Conservation (phyloP, 2,113 vertebrate species). For the Indicator indicator region DNA sequence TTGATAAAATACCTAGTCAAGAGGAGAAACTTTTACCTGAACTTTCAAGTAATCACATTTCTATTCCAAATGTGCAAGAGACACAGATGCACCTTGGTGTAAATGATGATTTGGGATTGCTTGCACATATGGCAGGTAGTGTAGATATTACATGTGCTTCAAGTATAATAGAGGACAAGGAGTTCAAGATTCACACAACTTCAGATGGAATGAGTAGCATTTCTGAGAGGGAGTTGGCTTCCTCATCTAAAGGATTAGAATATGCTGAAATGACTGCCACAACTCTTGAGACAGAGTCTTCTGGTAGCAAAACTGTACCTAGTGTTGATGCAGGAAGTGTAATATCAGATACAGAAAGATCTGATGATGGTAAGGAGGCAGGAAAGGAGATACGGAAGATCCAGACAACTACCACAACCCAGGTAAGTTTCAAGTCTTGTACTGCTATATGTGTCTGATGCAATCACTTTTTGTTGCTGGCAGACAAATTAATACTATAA, state of each 20-base stretch:
- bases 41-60: slow-evolving; percentile 83
- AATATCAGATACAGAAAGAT: slow-evolving; percentile 92
- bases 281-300: slow-evolving; percentile 75
- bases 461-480: background rate
- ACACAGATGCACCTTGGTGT: slow-evolving; percentile 82
- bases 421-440: slow-evolving; percentile 77
- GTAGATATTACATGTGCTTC: slow-evolving; percentile 86
- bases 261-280: slow-evolving; percentile 79
- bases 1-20: slow-evolving; percentile 81
- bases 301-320: slow-evolving; percentile 72
- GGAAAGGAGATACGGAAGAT: slow-evolving; percentile 96
- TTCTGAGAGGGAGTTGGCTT: slow-evolving; percentile 76
- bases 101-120: slow-evolving; percentile 85
- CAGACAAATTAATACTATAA: background rate
- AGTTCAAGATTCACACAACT: slow-evolving; percentile 87
- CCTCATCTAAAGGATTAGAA: slow-evolving; percentile 76
- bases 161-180: slow-evolving; percentile 85
- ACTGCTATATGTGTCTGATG: background rate
- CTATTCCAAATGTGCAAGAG: slow-evolving; percentile 82
- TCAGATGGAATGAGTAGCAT: slow-evolving; percentile 80
- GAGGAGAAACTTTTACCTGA: slow-evolving; percentile 87
- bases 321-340: slow-evolving; percentile 80
- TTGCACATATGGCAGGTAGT: slow-evolving; percentile 83
- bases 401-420: slow-evolving; percentile 95
- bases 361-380: slow-evolving; percentile 93